Base-by-base conservation (phyloP, 2,113 vertebrate species). In the Spea multiplicata region DNA sequence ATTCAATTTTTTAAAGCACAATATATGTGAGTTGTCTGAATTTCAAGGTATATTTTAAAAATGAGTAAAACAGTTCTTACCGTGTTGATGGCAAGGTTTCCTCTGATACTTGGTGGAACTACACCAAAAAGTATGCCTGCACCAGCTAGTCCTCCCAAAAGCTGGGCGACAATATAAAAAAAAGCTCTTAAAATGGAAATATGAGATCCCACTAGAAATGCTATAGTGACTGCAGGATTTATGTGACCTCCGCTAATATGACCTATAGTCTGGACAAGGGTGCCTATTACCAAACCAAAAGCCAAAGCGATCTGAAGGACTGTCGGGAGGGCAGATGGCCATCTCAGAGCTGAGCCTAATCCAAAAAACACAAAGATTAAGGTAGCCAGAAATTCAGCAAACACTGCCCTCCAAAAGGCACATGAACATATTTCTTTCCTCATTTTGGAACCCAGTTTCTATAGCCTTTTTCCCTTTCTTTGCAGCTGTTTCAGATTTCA, bases 181-280 rank as follows among this genome's bases (percentile, higher is more conserved):
- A 71, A 49, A 45, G 67, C 50, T 52, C 81, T 78, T 68, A 73
- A 76, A 12, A 84, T 66, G 9, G 74, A 82, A 44, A 82, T 74
- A 1, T 80, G 73, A 46, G 76, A 78, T 69, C 71, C 81, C 17
- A 80, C 45, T 49, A 83, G 17, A 17, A 72, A 82, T 30, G 81
- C 77, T 59, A 82, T n/a, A 8, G 83, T 81, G 8, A 84, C 83
- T 12, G 83, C 83, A 10, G 83, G 83, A 52, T 84, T 84, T 47
- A 84, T 71, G 55, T 84, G 68, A 12, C 68, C 83, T 46, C 83
- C 83, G 64, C 83, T 84, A 52, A 84, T 68, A 49, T 76, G 81
- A 30, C 83, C 83, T 44, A 84, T 17, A 0, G 76, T 57, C 69
- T 77, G 81, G 12, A 84, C 83, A 30, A 82, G 30, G 4, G 73